Evolutionary conservation across 2,113 vertebrate genomes (phyloP).

Genomic region (Tyto alba): DNA sequence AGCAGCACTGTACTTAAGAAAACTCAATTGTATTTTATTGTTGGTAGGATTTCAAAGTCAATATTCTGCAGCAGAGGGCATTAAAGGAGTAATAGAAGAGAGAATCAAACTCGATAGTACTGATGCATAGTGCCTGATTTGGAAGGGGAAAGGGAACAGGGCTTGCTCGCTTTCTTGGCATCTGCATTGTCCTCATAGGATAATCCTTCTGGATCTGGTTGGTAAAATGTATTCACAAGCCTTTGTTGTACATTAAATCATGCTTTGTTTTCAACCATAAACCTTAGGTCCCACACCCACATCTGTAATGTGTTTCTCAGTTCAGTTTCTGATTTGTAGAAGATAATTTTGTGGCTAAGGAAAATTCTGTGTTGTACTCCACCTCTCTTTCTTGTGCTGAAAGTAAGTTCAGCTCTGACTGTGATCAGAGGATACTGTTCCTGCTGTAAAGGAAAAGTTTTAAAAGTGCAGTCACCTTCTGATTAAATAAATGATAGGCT

Average conservation of each 20-base stretch:
- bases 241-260: background rate
- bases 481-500: background rate
- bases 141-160: background rate
- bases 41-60: background rate
- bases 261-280: background rate
- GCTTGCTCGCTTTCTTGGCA: background rate
- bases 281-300: background rate
- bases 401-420: background rate
- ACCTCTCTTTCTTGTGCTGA: background rate
- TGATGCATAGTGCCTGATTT: background rate
- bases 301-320: background rate
- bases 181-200: background rate
- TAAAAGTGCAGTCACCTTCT: background rate
- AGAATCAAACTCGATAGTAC: background rate
- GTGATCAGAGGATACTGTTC: background rate
- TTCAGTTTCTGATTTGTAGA: background rate
- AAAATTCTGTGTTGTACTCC: background rate
- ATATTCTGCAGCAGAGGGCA: constrained; percentile 1
- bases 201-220: background rate
- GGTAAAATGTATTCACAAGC: background rate
- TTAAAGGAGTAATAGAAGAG: background rate
- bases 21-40: background rate
- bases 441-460: background rate
- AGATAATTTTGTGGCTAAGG: background rate
- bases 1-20: background rate